Evolutionary conservation across 2,113 vertebrate species (phyloP).

Genomic region (Actenoides lindsayi): DNA sequence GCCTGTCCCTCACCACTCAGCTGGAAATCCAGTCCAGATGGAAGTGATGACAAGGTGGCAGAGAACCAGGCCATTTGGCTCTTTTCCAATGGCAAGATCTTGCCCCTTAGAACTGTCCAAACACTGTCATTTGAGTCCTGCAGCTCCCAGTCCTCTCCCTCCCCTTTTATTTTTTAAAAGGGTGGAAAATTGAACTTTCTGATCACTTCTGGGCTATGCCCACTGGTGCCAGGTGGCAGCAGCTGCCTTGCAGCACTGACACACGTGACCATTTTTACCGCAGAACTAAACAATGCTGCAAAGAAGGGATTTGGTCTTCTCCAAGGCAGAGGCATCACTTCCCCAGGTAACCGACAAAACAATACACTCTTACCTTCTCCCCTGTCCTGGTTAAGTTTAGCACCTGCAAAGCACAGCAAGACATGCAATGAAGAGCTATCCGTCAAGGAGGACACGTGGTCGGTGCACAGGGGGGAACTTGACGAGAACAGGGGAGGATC

Average conservation of each 20-base stretch:
- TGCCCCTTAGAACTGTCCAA: neutral
- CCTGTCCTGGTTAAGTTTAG: conserved; percentile 52
- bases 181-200: neutral
- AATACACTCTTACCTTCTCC: conserved; percentile 11
- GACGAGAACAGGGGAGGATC: neutral
- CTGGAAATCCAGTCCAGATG: neutral
- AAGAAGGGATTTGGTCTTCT: neutral
- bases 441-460: neutral
- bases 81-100: neutral
- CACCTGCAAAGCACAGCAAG: conserved; percentile 60
- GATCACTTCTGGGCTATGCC: neutral
- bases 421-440: neutral
- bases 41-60: neutral
- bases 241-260: neutral
- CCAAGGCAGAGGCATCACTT: neutral
- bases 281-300: neutral
- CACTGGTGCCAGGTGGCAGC: neutral
- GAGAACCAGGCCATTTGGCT: neutral
- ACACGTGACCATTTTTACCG: neutral
- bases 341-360: neutral
- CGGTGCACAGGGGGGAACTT: neutral
- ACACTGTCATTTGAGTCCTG: neutral
- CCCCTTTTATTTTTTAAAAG: fast-evolving
- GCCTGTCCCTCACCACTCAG: neutral
- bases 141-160: neutral